Evolutionary conservation across 2,888 invertebrate species (phyloP).

Genomic region (Falcaria lacertinaria): DNA sequence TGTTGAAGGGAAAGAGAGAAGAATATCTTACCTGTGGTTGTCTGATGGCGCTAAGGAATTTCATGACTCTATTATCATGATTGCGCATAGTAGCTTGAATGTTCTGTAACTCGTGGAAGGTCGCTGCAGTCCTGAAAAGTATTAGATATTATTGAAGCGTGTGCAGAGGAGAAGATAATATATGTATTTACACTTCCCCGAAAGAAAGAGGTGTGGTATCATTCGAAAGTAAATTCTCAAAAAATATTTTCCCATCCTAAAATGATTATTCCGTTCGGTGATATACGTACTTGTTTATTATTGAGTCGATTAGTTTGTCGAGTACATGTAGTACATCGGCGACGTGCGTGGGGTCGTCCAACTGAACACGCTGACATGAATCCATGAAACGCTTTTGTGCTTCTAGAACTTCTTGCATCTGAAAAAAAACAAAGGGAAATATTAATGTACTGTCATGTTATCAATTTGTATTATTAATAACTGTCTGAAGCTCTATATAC

Average conservation of each 20-base stretch:
- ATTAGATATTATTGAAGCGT: slow-evolving; percentile 22
- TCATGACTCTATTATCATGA: slow-evolving; percentile 61
- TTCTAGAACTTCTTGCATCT: slow-evolving; percentile 80
- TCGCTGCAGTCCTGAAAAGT: slow-evolving; percentile 73
- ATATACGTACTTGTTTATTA: slow-evolving; percentile 79
- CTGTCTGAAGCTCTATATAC: too few species aligned
- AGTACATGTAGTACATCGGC: slow-evolving; percentile 81
- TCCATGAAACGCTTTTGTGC: slow-evolving; percentile 83
- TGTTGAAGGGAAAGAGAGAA: too few species aligned
- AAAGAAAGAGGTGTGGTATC: too few species aligned
- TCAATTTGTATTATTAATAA: too few species aligned
- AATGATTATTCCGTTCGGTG: not conserved
- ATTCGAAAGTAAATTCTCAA: too few species aligned
- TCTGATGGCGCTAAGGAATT: slow-evolving; percentile 50
- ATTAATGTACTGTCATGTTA: too few species aligned
- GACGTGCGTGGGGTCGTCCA: slow-evolving; percentile 82
- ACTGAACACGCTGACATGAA: slow-evolving; percentile 83
- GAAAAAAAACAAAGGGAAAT: slow-evolving; percentile 17
- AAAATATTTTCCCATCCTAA: too few species aligned
- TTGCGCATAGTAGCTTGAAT: slow-evolving; percentile 72
- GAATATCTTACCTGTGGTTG: slow-evolving; percentile 59
- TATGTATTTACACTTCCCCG: too few species aligned
- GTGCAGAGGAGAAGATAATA: slow-evolving; percentile 26
- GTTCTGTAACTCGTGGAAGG: slow-evolving; percentile 76
- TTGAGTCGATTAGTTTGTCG: slow-evolving; percentile 81